These are phyloP conservation scores for Phoenicopterus ruber DNA, from an alignment of 2,113 vertebrate genomes.

Conservation along the genomic window DNA sequence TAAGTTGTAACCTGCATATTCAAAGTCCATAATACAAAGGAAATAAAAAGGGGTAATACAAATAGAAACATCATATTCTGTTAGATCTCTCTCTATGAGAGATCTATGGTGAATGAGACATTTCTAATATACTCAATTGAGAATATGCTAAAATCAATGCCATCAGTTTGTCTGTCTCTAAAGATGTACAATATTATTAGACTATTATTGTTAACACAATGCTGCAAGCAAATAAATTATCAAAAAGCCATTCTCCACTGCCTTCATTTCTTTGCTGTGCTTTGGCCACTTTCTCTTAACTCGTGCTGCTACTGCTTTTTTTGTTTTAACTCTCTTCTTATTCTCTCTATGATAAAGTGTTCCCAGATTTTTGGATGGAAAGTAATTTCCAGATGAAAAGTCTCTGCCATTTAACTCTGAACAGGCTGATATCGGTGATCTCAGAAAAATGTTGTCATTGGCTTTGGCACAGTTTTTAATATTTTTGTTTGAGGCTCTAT, in stretches of 20 bases:
- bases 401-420: not conserved
- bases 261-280: not conserved
- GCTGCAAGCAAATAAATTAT: not conserved
- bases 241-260: not conserved
- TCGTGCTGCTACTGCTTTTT: not conserved
- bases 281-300: not conserved
- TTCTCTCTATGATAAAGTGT: not conserved
- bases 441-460: not conserved
- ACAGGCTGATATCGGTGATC: not conserved
- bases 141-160: not conserved
- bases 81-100: not conserved
- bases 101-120: not conserved
- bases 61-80: not conserved
- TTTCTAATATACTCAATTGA: not conserved
- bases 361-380: not conserved
- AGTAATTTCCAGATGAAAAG: not conserved
- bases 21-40: not conserved
- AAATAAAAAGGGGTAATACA: not conserved
- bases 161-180: not conserved
- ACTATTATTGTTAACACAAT: not conserved
- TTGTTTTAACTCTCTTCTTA: not conserved
- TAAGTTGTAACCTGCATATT: not conserved
- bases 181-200: not conserved
- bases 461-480: not conserved
- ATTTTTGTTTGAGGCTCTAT: not conserved